Conservation (phyloP, 92 coral and sea anemone species). For the Metridium senile region DNA sequence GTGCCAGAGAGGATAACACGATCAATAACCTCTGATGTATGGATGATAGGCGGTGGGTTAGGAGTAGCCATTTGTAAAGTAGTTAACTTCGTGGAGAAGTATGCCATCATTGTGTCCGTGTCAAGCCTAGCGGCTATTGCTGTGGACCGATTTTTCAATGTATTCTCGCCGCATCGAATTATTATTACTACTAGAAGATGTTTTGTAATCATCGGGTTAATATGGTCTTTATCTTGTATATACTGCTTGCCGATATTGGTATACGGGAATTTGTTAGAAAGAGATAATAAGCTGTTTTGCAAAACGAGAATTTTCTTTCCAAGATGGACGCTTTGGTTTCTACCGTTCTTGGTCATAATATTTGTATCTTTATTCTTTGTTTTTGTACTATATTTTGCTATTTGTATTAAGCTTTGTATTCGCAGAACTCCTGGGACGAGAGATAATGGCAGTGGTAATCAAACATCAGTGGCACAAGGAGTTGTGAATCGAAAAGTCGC, state of each 20-base stretch:
- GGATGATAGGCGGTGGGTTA: constrained; percentile 44
- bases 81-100: constrained; percentile 59
- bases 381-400: constrained; percentile 49
- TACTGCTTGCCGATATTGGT: constrained; percentile 50
- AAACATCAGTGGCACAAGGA: constrained; percentile 27
- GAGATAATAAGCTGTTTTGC: constrained; percentile 25
- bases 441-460: not conserved
- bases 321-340: constrained; percentile 49
- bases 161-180: constrained; percentile 46
- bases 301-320: constrained; percentile 59
- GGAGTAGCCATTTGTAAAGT: constrained; percentile 54
- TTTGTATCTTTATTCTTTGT: constrained; percentile 45
- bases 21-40: constrained; percentile 39
- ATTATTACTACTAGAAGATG: constrained; percentile 39
- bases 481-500: constrained; percentile 57
- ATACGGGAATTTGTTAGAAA: constrained; percentile 42
- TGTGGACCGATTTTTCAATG: constrained; percentile 61
- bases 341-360: constrained; percentile 40
- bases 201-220: constrained; percentile 35
- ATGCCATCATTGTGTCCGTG: constrained; percentile 50
- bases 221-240: constrained; percentile 39
- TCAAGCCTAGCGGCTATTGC: constrained; percentile 60
- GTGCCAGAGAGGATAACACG: constrained; percentile 55
- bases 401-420: constrained; percentile 49
- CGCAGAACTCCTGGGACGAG: constrained; percentile 24